Base-by-base conservation (phyloP, 2,797 vertebrate species). In the Crocodylus rhombifer region DNA sequence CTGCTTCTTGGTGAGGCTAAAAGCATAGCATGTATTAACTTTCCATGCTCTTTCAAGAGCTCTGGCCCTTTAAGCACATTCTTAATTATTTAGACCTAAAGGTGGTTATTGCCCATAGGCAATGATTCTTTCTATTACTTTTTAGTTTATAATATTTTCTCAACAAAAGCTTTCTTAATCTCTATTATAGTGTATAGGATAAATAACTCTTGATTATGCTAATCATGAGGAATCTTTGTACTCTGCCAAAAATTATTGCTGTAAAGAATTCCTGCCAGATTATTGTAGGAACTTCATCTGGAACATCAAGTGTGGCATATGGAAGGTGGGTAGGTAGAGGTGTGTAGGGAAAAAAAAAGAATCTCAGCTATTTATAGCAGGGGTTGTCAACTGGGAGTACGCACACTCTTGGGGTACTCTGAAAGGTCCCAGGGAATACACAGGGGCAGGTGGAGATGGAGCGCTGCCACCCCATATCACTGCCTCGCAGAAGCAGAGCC, bases 111-210 rank as follows among this genome's bases (percentile, higher is more conserved):
- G 73, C 78, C 78, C 64, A 87, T 80, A 88, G 92, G 65, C 80
- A 91, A 85, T 79, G 16, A 74, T 58, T 87, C 62, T 88, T 89
- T 76, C 62, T 87, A 57, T 20, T 86, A 77, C 55, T 92, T 93
- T 56, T 55, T n/a, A 87, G 64, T 21, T 1, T 0, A 89, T 23
- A 84, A 14, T 51, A 90, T 86, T 92, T 90, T 81, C 87, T 42
- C 36, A 42, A 18, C 67, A 80, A 9, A 88, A 88, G 69, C 30
- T 67, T 88, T 87, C 65, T 60, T 86, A 82, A 74, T 21, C 33
- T 26, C 92, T 93, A 76, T 73, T 75, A 65, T 78, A 91, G 83
- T n/a, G 14, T 33, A 88, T 21, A 88, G 77, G 92, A 91, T 92
- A 95, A 94, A 89, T 63, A 77, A 0, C 0, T 80, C 20, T 57